Conservation (phyloP, 2,797 vertebrate species). For the Takifugu rubripes region DNA sequence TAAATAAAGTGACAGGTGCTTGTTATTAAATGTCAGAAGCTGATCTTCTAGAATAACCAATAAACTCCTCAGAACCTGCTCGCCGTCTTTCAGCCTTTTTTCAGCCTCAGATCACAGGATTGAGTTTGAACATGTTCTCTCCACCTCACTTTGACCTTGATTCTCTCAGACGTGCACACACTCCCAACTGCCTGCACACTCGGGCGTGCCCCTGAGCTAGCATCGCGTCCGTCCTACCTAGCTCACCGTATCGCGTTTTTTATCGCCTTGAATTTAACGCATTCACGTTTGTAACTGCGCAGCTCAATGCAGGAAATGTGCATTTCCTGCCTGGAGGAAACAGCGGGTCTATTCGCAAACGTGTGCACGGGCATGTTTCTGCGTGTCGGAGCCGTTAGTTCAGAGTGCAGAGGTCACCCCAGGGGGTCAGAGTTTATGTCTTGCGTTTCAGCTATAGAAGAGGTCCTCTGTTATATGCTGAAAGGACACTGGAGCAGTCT, state of each 20-base stretch:
- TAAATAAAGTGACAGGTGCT: slow-evolving; percentile 41
- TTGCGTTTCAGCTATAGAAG: slow-evolving; percentile 62
- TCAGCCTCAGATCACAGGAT: too few relatives aligned
- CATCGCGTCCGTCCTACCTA: too few relatives aligned
- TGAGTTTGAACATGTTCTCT: too few relatives aligned
- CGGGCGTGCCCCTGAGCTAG: not conserved
- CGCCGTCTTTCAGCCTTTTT: not conserved
- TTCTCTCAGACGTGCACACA: not conserved
- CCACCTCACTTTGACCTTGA: too few relatives aligned
- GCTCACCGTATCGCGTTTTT: too few relatives aligned
- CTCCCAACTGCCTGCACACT: slow-evolving; percentile 2
- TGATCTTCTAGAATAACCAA: slow-evolving; percentile 65
- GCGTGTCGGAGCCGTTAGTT: slow-evolving; percentile 48
- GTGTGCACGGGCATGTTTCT: slow-evolving; percentile 41
- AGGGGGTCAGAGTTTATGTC: slow-evolving; percentile 57
- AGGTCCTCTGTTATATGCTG: slow-evolving; percentile 54
- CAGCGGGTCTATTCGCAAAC: not conserved
- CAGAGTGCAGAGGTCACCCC: slow-evolving; percentile 51
- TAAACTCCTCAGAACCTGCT: slow-evolving; percentile 35
- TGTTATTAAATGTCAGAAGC: slow-evolving; percentile 64
- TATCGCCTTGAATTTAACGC: not conserved
- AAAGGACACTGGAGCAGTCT: slow-evolving; percentile 45
- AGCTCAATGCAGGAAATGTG: not conserved
- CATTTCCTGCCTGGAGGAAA: not conserved
- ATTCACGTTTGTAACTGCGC: not conserved